These are phyloP conservation scores for Brachymystax lenok DNA, from an alignment of 2,797 vertebrate genomes.

Conservation along the genomic window DNA sequence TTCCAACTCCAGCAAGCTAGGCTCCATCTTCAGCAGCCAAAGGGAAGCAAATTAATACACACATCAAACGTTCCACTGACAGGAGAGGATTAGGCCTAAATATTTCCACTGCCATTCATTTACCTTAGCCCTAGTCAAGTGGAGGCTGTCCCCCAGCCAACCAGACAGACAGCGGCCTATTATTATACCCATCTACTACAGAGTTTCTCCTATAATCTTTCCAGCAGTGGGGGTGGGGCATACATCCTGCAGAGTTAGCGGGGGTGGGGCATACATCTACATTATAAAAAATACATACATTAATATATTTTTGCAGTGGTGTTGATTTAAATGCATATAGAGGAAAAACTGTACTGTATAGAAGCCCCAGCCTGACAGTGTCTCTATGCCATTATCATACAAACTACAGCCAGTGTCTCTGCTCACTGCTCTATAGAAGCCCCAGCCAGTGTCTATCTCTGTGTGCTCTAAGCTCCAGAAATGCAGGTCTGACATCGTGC, in stretches of 20 bases:
- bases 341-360: no score
- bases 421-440: constrained; percentile 21
- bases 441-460: neutral
- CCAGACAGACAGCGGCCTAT: constrained; percentile 20
- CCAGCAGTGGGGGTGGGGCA: no score
- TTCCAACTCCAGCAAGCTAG: neutral
- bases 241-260: no score
- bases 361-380: no score
- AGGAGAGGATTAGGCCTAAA: neutral
- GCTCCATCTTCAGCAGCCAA: neutral
- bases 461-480: constrained; percentile 15
- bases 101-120: neutral
- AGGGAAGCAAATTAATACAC: neutral
- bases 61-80: constrained; percentile 9
- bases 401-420: constrained; percentile 25
- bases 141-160: neutral
- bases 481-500: constrained; percentile 41
- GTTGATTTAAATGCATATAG: no score
- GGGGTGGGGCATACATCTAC: no score
- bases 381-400: neutral
- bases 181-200: neutral
- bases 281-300: no score
- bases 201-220: no score
- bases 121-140: neutral
- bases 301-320: no score